Base-by-base conservation (phyloP, 2,888 invertebrate genomes). In the Pelosia muscerda region DNA sequence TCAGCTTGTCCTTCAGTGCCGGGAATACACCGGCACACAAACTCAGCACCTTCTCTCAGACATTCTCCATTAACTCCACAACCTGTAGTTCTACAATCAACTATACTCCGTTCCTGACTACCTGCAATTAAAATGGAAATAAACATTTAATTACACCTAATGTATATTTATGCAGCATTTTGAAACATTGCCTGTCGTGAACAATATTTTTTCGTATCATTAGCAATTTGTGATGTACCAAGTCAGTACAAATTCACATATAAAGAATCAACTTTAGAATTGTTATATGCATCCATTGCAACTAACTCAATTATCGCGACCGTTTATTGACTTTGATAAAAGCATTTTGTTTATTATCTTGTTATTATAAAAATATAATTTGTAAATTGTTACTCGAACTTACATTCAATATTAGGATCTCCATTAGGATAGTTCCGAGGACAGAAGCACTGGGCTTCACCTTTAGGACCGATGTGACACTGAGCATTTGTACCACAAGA, bases 1-100 rank as follows among this genome's bases (percentile, higher is more conserved):
- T 97, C 96, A 53, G 97, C 96, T 81, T 96, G 95, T 79, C 97
- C 97, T 88, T 96, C 96, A 65, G 96, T 97, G 77, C 97, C 97
- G 66, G 97, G 96, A 77, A 96, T 96, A 91, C 97, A 97, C 86
- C 97, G 96, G 92, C 98, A 98, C 53, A 97, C 97, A 95, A 97
- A 98, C 85, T 97, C 96, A 73, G 97, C 97, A 75, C 97, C 97
- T 90, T 98, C 97, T 79, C 97, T 96, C 77, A 98, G 96, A 93
- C 98, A 98, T 90, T 97, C 97, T n/a, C 97, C 97, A 76, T 97
- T 97, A 83, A 96, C 96, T 77, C 97, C 97, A 93, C 98, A 98
- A 75, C 98, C 98, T 72, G 96, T 96, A 2, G 97, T 97, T 81
- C 98, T 96, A 90, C 98, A 98, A 87, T 98, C 98, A 60, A 96